Percentiles rank a stretch among this genome's conserved stretches.
These are phyloP conservation scores for Volucella zonaria DNA, from an alignment of 2,888 invertebrate species.

Conservation along the genomic window DNA sequence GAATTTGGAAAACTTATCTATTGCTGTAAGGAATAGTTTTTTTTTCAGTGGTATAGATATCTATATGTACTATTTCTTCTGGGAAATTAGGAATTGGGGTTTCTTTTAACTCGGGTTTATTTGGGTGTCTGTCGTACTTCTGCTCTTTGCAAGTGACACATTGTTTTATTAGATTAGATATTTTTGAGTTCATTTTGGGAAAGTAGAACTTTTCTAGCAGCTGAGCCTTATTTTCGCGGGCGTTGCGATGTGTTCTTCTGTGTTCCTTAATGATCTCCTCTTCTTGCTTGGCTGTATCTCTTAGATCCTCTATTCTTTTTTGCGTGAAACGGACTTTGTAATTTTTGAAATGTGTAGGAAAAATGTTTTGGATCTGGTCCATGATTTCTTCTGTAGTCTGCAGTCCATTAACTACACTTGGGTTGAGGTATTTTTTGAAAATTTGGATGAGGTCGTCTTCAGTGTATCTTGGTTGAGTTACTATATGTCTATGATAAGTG, in stretches of 20 bases:
- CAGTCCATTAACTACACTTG: constrained; percentile 11
- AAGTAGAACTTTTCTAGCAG: constrained; percentile 44
- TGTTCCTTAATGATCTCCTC: too few relatives aligned
- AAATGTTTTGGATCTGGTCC: constrained; percentile 18
- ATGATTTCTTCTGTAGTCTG: constrained; percentile 1
- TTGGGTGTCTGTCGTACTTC: not conserved
- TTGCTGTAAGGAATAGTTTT: constrained; percentile 13
- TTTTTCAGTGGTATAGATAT: constrained; percentile 7
- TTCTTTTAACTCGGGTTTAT: constrained; percentile 2
- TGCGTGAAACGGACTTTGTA: not conserved
- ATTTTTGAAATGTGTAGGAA: constrained; percentile 2
- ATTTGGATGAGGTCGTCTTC: not conserved
- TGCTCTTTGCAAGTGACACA: constrained; percentile 12
- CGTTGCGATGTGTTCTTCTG: constrained; percentile 31
- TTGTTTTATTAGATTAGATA: constrained; percentile 16
- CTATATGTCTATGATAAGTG: constrained; percentile 6
- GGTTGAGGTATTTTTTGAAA: constrained; percentile 10
- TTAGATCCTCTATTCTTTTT: too few relatives aligned
- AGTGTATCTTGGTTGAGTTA: constrained; percentile 6
- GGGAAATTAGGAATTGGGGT: not conserved
- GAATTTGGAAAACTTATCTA: constrained; percentile 5
- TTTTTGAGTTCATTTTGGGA: constrained; percentile 36
- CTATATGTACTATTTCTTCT: constrained; percentile 7
- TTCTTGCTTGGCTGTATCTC: too few relatives aligned
- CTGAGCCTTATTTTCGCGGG: not conserved